Evolutionary conservation across 1,140 invertebrate genomes (phyloP).

Genomic region (Muscidifurax raptorellus): DNA sequence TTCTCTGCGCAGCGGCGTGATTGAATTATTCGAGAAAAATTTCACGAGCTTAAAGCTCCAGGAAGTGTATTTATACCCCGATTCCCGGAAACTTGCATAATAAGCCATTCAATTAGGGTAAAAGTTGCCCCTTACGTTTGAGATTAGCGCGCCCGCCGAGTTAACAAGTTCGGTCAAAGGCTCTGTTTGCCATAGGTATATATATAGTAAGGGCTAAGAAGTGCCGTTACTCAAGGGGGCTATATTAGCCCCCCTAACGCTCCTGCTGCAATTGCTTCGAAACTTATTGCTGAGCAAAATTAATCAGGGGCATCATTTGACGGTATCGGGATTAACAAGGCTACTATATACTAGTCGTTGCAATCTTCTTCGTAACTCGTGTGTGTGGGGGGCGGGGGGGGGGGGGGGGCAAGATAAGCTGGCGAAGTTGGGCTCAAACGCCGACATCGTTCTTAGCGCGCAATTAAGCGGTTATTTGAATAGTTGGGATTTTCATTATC

Average conservation of each 20-base stretch:
- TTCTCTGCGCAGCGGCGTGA: no score
- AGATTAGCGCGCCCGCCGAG: not conserved
- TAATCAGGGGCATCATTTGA: constrained; percentile 13
- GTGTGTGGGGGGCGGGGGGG: no score
- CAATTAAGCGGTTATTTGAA: not conserved
- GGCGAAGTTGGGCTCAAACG: not conserved
- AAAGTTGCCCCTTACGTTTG: not conserved
- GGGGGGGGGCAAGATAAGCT: not conserved
- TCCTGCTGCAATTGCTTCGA: not conserved
- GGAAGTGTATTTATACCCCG: no score
- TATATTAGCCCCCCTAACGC: not conserved
- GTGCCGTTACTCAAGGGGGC: no score
- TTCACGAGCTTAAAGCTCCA: no score
- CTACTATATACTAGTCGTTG: not conserved
- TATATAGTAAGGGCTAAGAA: not conserved
- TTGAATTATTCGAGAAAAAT: no score
- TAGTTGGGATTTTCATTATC: not conserved
- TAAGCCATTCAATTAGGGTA: not conserved
- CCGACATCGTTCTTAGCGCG: not conserved
- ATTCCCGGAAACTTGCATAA: not conserved
- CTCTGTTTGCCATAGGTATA: not conserved
- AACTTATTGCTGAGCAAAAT: not conserved
- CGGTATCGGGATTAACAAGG: constrained; percentile 7
- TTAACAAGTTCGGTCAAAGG: not conserved
- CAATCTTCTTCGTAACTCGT: not conserved